Base-by-base conservation (phyloP, 2,113 vertebrate species). In the Neodontobutis hainanensis region DNA sequence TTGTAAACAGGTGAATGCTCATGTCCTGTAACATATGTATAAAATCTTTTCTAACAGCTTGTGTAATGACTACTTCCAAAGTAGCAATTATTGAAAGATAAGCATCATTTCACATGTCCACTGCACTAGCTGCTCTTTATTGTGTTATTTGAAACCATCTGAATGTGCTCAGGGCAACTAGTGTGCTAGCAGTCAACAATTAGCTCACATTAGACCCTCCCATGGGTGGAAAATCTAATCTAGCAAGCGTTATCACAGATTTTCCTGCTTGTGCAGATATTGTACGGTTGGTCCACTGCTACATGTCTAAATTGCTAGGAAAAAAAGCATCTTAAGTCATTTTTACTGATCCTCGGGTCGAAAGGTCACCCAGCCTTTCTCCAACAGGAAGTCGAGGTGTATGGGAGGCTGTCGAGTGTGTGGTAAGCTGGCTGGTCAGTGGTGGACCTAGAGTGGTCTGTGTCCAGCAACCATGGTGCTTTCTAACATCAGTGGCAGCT, bases 361-460 rank as follows among this genome's bases (percentile, higher is more conserved):
- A 44, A 65, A 61, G 79, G 71, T 89, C 80, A 88, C 48, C 8
- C 14, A 19, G 61, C 61, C 55, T 50, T 61, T 68, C 60, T 57
- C 70, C 67, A 74, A 60, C 79, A 73, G 80, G 80, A 85, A 81
- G 73, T 66, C 11, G 66, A 87, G 83, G 87, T 86, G 87, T 85
- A 67, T 70, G 82, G 70, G 52, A 76, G 73, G 70, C 67, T 80
- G 77, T 83, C 87, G 84, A 88, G 84, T 88, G 77, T 90, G 91
- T 90, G 92, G 92, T 93, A 84, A 90, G 80, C 53, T 59, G 85
- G 80, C 80, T 65, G 89, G 90, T 91, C 88, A 87, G 87, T 11
- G 71, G 86, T 89, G 72, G 82, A 62, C 48, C 70, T 70, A 69
- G 88, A 90, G 88, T 89, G 90, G 84, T 90, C 89, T 86, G 78